phyloP scores from a whole-genome alignment of 2,113 vertebrate genomes.

The Grus americana region DNA sequence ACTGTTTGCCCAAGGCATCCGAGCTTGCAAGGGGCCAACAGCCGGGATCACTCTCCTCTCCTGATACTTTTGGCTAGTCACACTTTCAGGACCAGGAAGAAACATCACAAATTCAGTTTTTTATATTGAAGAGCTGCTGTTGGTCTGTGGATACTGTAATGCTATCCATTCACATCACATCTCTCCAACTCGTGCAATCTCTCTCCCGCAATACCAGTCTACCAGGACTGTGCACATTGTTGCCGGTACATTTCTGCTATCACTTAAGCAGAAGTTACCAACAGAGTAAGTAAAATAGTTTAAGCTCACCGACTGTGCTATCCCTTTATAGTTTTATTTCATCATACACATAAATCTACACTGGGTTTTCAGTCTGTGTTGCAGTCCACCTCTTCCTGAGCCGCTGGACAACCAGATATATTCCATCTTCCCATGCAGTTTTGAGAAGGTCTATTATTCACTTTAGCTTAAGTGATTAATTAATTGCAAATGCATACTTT shows the following conservation, averaged over 20 bases:
- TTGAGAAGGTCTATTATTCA: not conserved
- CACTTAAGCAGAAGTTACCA: not conserved
- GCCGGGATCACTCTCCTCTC: rapidly evolving
- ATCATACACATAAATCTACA: not conserved
- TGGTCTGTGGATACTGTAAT: not conserved
- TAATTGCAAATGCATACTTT: not conserved
- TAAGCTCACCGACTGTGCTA: not conserved
- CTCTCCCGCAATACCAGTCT: not conserved
- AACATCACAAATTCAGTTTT: not conserved
- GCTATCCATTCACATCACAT: not conserved
- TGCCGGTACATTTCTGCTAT: not conserved
- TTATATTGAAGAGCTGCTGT: rapidly evolving
- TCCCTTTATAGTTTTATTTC: not conserved
- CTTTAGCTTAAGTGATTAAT: not conserved
- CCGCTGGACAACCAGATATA: not conserved
- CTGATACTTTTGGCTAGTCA: not conserved
- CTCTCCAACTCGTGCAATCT: not conserved
- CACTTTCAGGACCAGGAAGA: not conserved
- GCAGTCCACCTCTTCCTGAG: not conserved
- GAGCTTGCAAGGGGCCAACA: not conserved
- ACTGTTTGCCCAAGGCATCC: not conserved
- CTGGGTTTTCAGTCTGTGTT: not conserved
- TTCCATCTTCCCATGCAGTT: not conserved
- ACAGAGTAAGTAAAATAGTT: not conserved
- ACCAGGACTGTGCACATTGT: rapidly evolving